phyloP scores from a whole-genome alignment of 2,797 vertebrate species.

The Anableps anableps region DNA sequence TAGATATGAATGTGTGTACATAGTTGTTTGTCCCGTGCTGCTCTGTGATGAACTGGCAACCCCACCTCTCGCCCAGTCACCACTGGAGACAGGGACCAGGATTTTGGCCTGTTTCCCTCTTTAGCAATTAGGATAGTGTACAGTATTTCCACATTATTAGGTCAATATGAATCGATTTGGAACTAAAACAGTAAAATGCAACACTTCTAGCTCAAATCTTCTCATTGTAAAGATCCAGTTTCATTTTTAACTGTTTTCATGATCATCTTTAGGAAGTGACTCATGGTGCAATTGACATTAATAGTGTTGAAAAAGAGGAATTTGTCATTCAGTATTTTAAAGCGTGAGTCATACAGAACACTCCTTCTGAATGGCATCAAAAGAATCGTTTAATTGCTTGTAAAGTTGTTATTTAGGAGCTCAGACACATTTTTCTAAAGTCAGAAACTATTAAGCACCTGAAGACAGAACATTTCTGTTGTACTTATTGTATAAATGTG shows the following conservation, averaged over 20 bases:
- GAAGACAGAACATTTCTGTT: background rate
- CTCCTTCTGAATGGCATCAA: background rate
- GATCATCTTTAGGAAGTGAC: background rate
- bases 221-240: background rate
- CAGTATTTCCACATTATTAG: background rate
- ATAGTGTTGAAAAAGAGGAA: background rate
- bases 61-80: too few species aligned
- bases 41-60: background rate
- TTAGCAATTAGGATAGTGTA: background rate
- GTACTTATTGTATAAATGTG: background rate
- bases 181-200: background rate
- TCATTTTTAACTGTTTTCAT: background rate
- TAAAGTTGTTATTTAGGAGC: background rate
- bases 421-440: background rate
- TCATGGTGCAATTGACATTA: background rate
- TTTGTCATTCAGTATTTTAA: background rate
- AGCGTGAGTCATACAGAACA: background rate
- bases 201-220: background rate
- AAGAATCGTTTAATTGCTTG: background rate
- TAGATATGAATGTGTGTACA: background rate
- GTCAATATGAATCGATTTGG: background rate
- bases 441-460: background rate
- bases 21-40: background rate
- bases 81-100: background rate
- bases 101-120: background rate